phyloP scores from a whole-genome alignment of 2,888 invertebrate genomes.

The Zootermopsis nevadensis region DNA sequence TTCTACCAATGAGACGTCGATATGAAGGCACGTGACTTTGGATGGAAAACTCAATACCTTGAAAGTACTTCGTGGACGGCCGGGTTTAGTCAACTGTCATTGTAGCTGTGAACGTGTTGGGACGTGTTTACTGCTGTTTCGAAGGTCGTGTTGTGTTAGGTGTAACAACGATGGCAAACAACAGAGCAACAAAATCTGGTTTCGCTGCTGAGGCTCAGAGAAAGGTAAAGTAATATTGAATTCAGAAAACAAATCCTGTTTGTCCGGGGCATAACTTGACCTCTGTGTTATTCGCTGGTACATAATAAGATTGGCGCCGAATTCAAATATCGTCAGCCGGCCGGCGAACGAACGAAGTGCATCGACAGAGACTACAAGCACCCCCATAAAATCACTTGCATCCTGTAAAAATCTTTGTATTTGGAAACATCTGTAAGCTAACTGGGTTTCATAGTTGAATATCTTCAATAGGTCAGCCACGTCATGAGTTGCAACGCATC shows the following conservation, averaged over 20 bases:
- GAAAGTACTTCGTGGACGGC: conserved; percentile 41
- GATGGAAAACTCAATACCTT: conserved; percentile 47
- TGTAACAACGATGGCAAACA: conserved; percentile 75
- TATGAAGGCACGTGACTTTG: conserved; percentile 29
- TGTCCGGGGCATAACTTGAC: not conserved
- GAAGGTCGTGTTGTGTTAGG: not conserved
- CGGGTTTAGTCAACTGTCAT: conserved; percentile 35
- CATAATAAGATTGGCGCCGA: not conserved
- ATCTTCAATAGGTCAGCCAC: too few relatives aligned
- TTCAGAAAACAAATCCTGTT: not conserved
- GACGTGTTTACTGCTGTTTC: not conserved
- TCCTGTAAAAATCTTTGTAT: too few relatives aligned
- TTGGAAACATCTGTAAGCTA: too few relatives aligned
- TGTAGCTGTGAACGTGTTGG: not conserved
- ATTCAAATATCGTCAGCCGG: not conserved
- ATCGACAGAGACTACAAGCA: too few relatives aligned
- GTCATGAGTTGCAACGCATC: too few relatives aligned
- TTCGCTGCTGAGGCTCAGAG: conserved; percentile 96
- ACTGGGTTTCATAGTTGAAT: too few relatives aligned
- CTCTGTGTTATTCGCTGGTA: not conserved
- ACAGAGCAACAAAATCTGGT: conserved; percentile 91
- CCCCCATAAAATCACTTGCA: too few relatives aligned
- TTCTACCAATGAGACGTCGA: conserved; percentile 36
- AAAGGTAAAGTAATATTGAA: conserved; percentile 76
- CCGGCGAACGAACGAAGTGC: not conserved